Evolutionary conservation across 2,888 invertebrate genomes (phyloP).

Genomic region (Nephrotoma guestfalica): DNA sequence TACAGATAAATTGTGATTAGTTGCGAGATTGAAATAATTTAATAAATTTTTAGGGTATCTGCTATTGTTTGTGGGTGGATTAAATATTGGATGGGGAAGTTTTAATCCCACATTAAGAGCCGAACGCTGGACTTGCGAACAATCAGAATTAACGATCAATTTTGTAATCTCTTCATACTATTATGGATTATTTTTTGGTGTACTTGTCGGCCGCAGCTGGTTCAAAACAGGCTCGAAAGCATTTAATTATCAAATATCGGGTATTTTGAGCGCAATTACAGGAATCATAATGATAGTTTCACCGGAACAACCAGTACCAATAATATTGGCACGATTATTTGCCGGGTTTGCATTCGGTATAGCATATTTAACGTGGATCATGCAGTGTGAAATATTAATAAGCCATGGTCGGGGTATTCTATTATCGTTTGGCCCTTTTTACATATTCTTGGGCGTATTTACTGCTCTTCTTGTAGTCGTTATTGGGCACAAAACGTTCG

Average conservation of each 20-base stretch:
- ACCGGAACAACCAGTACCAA: neutral
- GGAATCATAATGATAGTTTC: neutral
- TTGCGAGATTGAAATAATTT: neutral
- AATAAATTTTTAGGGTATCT: neutral
- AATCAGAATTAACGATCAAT: neutral
- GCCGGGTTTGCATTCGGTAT: slow-evolving; percentile 8
- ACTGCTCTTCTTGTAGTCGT: neutral
- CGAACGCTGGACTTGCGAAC: neutral
- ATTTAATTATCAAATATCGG: slow-evolving; percentile 7
- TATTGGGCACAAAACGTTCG: neutral
- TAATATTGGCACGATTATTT: slow-evolving; percentile 7
- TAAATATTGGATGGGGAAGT: slow-evolving; percentile 7
- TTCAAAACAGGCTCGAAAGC: neutral
- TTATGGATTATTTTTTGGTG: slow-evolving; percentile 9
- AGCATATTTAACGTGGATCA: slow-evolving; percentile 5
- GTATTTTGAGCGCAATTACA: neutral
- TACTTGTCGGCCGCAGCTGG: neutral
- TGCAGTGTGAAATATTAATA: slow-evolving; percentile 10
- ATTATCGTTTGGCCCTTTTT: neutral
- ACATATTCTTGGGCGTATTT: neutral
- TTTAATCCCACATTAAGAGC: slow-evolving; percentile 6
- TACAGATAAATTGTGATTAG: neutral
- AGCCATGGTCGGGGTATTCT: slow-evolving; percentile 6
- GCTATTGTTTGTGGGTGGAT: slow-evolving; percentile 5
- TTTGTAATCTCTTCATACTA: slow-evolving; percentile 8